phyloP scores from a whole-genome alignment of 2,888 invertebrate species.

The Thera obeliscata region DNA sequence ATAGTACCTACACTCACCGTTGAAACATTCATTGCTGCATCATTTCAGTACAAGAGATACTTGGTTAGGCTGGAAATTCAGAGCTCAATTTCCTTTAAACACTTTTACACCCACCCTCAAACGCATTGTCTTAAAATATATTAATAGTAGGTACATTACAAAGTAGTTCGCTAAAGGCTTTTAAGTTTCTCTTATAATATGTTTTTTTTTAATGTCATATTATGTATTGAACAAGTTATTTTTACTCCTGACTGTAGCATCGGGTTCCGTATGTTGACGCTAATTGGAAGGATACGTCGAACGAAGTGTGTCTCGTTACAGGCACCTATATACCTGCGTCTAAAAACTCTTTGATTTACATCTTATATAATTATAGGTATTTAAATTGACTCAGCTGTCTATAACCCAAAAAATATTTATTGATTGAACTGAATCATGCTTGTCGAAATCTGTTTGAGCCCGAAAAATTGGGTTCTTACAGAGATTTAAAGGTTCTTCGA shows the following conservation, averaged over 20 bases:
- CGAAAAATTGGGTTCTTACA: too few species aligned
- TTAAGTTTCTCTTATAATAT: not conserved
- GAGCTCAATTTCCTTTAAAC: too few species aligned
- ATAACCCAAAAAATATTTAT: slow-evolving; percentile 22
- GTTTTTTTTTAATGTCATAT: too few species aligned
- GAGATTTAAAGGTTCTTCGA: not conserved
- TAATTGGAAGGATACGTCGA: slow-evolving; percentile 80
- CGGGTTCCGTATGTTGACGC: slow-evolving; percentile 45
- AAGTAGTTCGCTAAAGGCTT: not conserved
- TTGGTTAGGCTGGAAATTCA: too few species aligned
- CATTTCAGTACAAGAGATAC: not conserved
- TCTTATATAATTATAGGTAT: slow-evolving; percentile 54
- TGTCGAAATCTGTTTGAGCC: not conserved
- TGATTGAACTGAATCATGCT: slow-evolving; percentile 2
- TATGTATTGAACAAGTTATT: slow-evolving; percentile 7
- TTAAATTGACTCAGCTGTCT: slow-evolving; percentile 66
- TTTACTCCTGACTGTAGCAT: slow-evolving; percentile 26
- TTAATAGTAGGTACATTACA: too few species aligned
- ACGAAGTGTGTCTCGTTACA: slow-evolving; percentile 78
- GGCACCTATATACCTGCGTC: slow-evolving; percentile 61
- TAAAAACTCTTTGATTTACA: slow-evolving; percentile 71
- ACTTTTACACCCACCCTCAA: too few species aligned
- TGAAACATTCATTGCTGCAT: not conserved
- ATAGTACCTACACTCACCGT: not conserved
- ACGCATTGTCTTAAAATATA: too few species aligned